These are phyloP conservation scores for Synanthedon tipuliformis DNA, from an alignment of 2,888 invertebrate genomes.

Conservation along the genomic window DNA sequence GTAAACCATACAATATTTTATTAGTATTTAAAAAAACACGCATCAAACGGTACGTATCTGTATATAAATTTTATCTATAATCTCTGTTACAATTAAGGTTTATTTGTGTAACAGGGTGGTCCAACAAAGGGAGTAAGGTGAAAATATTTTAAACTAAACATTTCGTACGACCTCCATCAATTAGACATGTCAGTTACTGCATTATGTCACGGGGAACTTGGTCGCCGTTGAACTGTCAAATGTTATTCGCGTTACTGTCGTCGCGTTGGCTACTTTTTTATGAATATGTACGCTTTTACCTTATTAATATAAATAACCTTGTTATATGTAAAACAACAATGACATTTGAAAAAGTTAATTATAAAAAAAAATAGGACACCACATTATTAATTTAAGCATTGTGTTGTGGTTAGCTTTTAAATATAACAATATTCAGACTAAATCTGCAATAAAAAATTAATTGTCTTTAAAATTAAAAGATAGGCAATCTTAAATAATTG, in stretches of 20 bases:
- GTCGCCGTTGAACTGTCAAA: conserved; percentile 2
- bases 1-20: too few species aligned
- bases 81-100: conserved; percentile 52
- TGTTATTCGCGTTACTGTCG: background rate
- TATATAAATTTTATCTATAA: conserved; percentile 40
- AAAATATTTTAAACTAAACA: conserved; percentile 19
- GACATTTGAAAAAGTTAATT: too few species aligned
- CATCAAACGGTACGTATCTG: conserved; percentile 27
- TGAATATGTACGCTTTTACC: too few species aligned
- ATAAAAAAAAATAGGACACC: too few species aligned
- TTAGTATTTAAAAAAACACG: background rate
- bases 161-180: conserved; percentile 46
- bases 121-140: conserved; percentile 24
- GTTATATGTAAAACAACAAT: too few species aligned
- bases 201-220: conserved; percentile 24
- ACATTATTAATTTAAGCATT: too few species aligned
- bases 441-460: too few species aligned
- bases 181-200: conserved; percentile 50
- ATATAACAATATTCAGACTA: too few species aligned
- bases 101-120: conserved; percentile 59
- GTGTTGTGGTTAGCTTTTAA: too few species aligned
- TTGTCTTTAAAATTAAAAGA: too few species aligned
- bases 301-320: too few species aligned
- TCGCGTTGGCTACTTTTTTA: background rate
- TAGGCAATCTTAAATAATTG: too few species aligned